Evolutionary conservation across 1,140 invertebrate genomes (phyloP).

Genomic region (Leptestheria dahalacensis): DNA sequence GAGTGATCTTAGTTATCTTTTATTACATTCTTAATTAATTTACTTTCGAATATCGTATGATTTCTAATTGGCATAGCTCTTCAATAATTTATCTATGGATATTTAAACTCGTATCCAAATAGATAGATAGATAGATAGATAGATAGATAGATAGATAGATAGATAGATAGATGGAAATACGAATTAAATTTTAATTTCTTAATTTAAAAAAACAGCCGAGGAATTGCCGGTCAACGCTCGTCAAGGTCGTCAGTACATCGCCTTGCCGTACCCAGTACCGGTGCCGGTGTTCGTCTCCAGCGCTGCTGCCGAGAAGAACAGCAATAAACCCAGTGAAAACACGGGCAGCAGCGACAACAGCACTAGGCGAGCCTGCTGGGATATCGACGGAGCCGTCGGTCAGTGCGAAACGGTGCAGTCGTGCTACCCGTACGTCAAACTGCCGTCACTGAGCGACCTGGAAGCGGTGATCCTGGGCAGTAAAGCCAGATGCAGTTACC

Average conservation of each 20-base stretch:
- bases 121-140: too few relatives aligned
- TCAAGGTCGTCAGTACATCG: background rate
- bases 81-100: too few relatives aligned
- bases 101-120: too few relatives aligned
- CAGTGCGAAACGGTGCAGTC: conserved; percentile 53
- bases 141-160: background rate
- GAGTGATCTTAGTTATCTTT: too few relatives aligned
- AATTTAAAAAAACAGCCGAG: background rate
- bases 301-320: background rate
- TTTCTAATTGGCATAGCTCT: too few relatives aligned
- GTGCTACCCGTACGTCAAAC: conserved; percentile 61
- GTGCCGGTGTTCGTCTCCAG: background rate
- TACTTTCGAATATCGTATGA: too few relatives aligned
- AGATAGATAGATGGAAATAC: background rate
- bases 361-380: background rate
- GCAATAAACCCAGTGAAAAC: background rate
- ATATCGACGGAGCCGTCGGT: conserved; percentile 40
- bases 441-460: conserved; percentile 42
- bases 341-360: background rate
- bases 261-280: background rate
- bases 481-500: conserved; percentile 60
- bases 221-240: background rate
- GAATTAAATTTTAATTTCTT: background rate
- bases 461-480: conserved; percentile 55
- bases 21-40: too few relatives aligned